These are phyloP conservation scores for Falco punctatus DNA, from an alignment of 2,113 vertebrate species.

Conservation along the genomic window DNA sequence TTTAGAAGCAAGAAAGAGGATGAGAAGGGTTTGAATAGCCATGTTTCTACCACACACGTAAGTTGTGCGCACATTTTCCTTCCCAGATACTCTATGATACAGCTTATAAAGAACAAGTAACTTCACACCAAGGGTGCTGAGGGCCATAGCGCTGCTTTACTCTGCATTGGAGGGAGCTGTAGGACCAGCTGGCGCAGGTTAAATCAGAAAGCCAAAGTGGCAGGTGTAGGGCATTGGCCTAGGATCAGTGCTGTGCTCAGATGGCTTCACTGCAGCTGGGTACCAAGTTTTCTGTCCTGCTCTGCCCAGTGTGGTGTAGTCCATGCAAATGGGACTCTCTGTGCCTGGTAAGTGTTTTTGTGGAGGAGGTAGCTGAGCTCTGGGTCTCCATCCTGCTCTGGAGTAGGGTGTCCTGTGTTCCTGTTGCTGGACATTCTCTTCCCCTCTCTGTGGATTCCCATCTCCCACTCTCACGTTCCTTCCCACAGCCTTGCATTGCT, in stretches of 20 bases:
- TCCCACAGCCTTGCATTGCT: neutral
- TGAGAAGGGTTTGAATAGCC: neutral
- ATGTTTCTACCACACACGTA: neutral
- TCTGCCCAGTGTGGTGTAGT: fast-evolving
- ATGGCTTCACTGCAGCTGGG: neutral
- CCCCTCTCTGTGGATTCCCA: neutral
- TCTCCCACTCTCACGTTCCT: neutral
- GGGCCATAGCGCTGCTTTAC: neutral
- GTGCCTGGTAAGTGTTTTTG: neutral
- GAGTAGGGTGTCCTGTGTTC: neutral
- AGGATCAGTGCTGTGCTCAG: neutral
- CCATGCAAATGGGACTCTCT: neutral
- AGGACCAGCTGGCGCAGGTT: neutral
- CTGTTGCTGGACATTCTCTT: neutral
- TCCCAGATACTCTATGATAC: neutral
- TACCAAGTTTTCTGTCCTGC: neutral
- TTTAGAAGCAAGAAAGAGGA: neutral
- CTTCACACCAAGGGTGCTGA: neutral
- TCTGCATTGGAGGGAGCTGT: neutral
- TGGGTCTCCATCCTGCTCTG: neutral
- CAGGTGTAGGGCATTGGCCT: neutral
- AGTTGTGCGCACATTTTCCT: neutral
- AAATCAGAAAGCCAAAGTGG: neutral
- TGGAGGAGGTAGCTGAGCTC: neutral
- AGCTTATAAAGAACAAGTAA: neutral